phyloP scores from a whole-genome alignment of 2,888 invertebrate genomes.

The Orchestes rusci region DNA sequence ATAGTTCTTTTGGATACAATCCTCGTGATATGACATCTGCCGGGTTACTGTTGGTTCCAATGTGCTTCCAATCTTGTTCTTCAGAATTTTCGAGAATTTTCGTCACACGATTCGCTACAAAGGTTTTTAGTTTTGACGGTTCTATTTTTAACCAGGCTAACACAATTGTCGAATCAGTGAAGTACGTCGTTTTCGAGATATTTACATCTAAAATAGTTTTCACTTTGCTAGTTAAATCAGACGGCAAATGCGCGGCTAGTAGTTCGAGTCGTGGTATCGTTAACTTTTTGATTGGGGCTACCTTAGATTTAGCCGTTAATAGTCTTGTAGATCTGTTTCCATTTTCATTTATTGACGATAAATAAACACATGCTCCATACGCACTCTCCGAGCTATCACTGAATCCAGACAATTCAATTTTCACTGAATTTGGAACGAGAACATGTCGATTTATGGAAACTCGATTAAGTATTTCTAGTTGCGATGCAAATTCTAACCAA shows the following conservation, averaged over 20 bases:
- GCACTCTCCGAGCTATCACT: conserved; percentile 26
- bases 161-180: conserved; percentile 19
- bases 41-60: conserved; percentile 17
- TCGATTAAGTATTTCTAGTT: conserved; percentile 4
- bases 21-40: too few species aligned
- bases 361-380: conserved; percentile 30
- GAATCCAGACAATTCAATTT: conserved; percentile 26
- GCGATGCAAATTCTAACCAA: conserved; percentile 6
- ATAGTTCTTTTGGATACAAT: too few species aligned
- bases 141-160: conserved; percentile 10
- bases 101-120: conserved; percentile 18
- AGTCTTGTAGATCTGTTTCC: conserved; percentile 13
- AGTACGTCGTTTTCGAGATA: conserved; percentile 8
- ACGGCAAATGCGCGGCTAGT: conserved; percentile 23
- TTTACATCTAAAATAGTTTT: conserved; percentile 9
- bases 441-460: conserved; percentile 2
- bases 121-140: conserved; percentile 9
- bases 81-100: conserved; percentile 6
- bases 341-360: conserved; percentile 17
- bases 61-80: conserved; percentile 6
- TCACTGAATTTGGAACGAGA: not conserved
- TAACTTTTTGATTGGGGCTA: conserved; percentile 28
- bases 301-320: conserved; percentile 30
- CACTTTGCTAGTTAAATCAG: conserved; percentile 15
- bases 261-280: conserved; percentile 29